Evolutionary conservation across 2,113 vertebrate species (phyloP), one percentile per base, ranked within the genome.

Genomic region (Murina feae): DNA sequence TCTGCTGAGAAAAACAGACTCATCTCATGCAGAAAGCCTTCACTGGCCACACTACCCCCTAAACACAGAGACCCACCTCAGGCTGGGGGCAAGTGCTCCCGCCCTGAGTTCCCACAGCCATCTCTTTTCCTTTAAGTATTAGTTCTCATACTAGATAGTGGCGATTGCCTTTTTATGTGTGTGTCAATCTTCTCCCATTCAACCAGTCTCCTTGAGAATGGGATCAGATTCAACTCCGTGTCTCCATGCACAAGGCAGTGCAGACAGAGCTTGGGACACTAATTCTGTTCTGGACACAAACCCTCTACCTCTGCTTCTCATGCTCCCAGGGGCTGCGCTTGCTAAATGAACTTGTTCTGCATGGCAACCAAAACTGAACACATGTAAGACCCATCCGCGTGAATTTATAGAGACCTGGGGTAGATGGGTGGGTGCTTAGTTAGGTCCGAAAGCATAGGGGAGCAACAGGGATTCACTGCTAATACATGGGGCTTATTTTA

Each of bases 41-140:
- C 1, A 0, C 1, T 28, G 32, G 32, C 51, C 66, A 30, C 6
- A 44, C 9, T 12, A 6, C 11, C 20, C 32, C 21, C 32, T 63
- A 23, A 9, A 18, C 28, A 21, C 1, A 4, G 20, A 32, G 32
- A 17, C 55, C 72, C 1, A 4, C 30, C 37, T 25, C 65, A 71
- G 49, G 55, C 75, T 23, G 42, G 63, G 63, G 58, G 10, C n/a
- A 79, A 17, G 42, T 10, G 0, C 66, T 12, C 32, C n/a, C 17
- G n/a, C 42, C 47, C 53, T 20, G 16, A 37, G 58, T 14, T 8
- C 20, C 42, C 81, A 37, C 4, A 4, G 5, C 0, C 5, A 39
- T 53, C 16, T 21, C 63, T 60, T 71, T 95, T 55, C 47, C 63
- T 37, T 76, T 44, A 35, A 21, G 25, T 55, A 9, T n/a, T 47